Evolutionary conservation across 2,797 vertebrate species (phyloP).

Genomic region (Sebastes glaucus): DNA sequence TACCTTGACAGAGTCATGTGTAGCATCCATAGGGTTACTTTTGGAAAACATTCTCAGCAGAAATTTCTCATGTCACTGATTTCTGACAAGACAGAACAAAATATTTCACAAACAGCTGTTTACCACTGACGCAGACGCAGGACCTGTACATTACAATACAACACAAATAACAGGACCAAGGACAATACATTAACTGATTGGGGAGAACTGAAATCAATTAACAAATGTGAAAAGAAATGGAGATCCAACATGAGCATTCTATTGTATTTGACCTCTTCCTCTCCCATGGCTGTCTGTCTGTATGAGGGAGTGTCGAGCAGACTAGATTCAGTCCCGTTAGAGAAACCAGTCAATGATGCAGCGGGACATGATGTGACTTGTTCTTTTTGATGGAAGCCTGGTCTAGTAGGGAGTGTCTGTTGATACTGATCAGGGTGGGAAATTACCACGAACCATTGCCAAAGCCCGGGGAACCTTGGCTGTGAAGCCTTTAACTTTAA

Average conservation of each 20-base stretch:
- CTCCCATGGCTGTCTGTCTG: conserved; percentile 4
- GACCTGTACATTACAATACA: not conserved
- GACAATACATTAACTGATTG: not conserved
- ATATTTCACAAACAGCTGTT: not conserved
- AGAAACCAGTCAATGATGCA: conserved; percentile 12
- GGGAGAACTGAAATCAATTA: not conserved
- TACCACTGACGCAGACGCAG: not conserved
- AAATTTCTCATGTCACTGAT: not conserved
- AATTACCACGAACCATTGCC: conserved; percentile 9
- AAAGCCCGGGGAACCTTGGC: conserved; percentile 14
- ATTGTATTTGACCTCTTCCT: not conserved
- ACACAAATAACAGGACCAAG: not conserved
- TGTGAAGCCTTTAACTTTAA: conserved; percentile 11
- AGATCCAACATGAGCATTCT: not conserved
- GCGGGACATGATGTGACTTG: conserved; percentile 54
- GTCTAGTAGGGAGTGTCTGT: conserved; percentile 31
- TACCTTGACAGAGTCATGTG: not conserved
- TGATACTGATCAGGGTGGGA: conserved; percentile 42
- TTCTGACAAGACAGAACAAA: not conserved
- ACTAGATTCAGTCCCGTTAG: not conserved
- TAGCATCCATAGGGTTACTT: not conserved
- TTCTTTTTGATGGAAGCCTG: conserved; percentile 26
- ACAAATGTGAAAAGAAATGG: not conserved
- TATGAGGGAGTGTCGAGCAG: not conserved
- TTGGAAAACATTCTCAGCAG: not conserved